phyloP scores from a whole-genome alignment of 2,797 vertebrate species.

The Antennarius maculatus region DNA sequence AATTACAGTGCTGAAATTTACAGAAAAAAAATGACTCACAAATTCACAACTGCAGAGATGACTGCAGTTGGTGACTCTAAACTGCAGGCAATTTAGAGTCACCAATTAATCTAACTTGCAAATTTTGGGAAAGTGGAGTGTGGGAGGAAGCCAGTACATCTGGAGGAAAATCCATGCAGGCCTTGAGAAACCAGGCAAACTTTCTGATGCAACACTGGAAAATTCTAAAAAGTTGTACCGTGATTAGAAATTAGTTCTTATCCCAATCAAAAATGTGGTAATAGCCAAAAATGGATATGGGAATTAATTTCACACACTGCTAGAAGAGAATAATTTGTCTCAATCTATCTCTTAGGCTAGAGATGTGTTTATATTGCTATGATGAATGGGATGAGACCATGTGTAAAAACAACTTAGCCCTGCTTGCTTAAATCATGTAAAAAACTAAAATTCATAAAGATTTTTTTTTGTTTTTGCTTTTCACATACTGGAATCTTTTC shows the following conservation, averaged over 20 bases:
- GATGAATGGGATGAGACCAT: background rate
- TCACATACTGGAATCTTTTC: conserved; percentile 15
- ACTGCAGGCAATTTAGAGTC: too few relatives aligned
- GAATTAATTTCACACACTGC: conserved; percentile 1
- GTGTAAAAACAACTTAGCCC: background rate
- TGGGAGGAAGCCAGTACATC: too few relatives aligned
- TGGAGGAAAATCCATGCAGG: too few relatives aligned
- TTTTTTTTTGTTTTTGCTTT: conserved; percentile 17
- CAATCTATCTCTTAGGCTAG: conserved; percentile 15
- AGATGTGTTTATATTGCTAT: conserved; percentile 6
- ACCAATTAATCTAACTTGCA: too few relatives aligned
- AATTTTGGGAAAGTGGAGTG: too few relatives aligned
- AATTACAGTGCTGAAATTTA: too few relatives aligned
- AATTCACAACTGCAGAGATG: too few relatives aligned
- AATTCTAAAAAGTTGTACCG: conserved; percentile 13
- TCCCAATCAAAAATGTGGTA: conserved; percentile 23
- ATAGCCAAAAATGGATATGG: conserved; percentile 17
- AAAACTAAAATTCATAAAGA: conserved; percentile 24
- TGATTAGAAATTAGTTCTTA: conserved; percentile 6
- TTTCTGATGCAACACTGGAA: background rate
- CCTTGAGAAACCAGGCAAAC: too few relatives aligned
- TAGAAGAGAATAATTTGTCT: conserved; percentile 18
- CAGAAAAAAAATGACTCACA: too few relatives aligned
- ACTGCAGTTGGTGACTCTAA: too few relatives aligned
- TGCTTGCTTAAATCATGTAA: conserved; percentile 31